These are phyloP conservation scores for Glaucomys volans DNA, from an alignment of 2,113 vertebrate genomes.

Conservation along the genomic window DNA sequence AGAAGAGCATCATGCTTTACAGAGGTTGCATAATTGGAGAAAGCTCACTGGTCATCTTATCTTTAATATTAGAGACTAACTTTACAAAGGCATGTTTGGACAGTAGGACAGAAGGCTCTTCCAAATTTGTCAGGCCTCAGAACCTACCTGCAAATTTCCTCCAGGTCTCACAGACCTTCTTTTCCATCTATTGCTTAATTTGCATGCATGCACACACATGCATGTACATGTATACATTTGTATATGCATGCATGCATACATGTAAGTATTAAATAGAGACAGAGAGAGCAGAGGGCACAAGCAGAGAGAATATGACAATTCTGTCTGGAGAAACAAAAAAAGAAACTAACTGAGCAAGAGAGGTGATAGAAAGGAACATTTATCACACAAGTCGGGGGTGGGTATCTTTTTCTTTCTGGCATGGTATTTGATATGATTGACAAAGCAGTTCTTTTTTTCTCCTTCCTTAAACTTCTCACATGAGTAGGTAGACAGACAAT, in stretches of 20 bases:
- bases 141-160: not conserved
- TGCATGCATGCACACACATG: rapidly evolving
- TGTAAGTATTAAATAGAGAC: not conserved
- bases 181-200: not conserved
- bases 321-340: not conserved
- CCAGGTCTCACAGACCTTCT: not conserved
- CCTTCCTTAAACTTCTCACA: conserved; percentile 21
- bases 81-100: not conserved
- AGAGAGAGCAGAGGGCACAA: not conserved
- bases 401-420: conserved; percentile 4
- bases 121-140: not conserved
- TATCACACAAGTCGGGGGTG: not conserved
- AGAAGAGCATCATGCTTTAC: not conserved
- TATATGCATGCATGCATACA: not conserved
- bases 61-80: not conserved
- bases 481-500: not conserved
- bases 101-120: no score
- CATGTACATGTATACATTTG: rapidly evolving
- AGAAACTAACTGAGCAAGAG: not conserved
- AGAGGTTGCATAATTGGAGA: not conserved
- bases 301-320: not conserved
- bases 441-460: not conserved
- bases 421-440: not conserved
- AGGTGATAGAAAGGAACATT: not conserved
- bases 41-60: not conserved